phyloP scores from a whole-genome alignment of 1,140 invertebrate species.

The Pogonognathellus flavescens region DNA sequence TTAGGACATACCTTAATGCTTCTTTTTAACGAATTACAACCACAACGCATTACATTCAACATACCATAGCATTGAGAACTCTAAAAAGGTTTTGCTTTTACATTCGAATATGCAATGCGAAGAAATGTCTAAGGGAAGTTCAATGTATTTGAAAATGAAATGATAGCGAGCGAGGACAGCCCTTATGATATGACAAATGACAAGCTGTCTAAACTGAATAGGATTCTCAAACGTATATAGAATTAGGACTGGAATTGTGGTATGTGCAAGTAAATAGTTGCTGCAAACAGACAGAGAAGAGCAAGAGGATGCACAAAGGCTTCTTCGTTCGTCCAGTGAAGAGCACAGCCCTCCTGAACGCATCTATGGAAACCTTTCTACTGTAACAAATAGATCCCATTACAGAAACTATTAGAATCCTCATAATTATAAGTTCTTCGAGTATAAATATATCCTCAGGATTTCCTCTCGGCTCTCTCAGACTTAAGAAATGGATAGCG shows the following conservation, averaged over 20 bases:
- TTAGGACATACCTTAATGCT: no score
- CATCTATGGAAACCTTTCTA: slow-evolving; percentile 37
- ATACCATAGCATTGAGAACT: background rate
- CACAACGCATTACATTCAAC: background rate
- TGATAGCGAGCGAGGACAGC: slow-evolving; percentile 11
- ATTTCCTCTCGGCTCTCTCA: slow-evolving; percentile 48
- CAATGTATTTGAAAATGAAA: background rate
- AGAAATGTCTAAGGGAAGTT: background rate
- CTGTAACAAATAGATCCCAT: slow-evolving; percentile 62
- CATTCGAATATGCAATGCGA: background rate
- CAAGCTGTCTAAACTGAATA: slow-evolving; percentile 13
- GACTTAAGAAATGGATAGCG: slow-evolving; percentile 22
- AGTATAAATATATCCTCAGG: slow-evolving; percentile 53
- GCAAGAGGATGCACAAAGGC: background rate
- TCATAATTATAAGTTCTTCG: slow-evolving; percentile 60
- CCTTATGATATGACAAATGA: slow-evolving; percentile 31
- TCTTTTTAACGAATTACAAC: no score
- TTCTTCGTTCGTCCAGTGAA: background rate
- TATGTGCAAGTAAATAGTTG: background rate
- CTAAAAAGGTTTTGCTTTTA: background rate
- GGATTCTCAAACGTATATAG: background rate
- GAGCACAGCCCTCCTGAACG: background rate
- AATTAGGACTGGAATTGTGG: slow-evolving; percentile 4
- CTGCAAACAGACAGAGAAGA: background rate
- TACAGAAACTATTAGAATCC: slow-evolving; percentile 60